Evolutionary conservation across 2,113 vertebrate species (phyloP).

Genomic region (Erinaceus europaeus): DNA sequence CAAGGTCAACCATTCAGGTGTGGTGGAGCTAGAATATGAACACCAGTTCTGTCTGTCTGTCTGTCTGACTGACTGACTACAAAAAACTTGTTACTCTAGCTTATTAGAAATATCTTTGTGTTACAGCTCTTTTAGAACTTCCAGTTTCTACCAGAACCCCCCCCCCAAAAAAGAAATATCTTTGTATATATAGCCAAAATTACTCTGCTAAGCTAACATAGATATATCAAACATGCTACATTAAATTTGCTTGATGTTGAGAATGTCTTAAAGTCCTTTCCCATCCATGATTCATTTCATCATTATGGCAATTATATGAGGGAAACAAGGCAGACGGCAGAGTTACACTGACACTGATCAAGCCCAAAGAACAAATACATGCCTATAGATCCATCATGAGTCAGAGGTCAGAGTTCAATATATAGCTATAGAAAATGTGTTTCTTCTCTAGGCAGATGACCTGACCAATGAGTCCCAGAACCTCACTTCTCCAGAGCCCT

Average conservation of each 20-base stretch:
- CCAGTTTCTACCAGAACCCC: too few species aligned
- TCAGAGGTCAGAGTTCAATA: not conserved
- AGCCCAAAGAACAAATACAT: not conserved
- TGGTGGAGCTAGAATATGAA: not conserved
- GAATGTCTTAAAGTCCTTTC: slow-evolving; percentile 9
- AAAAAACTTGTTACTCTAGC: not conserved
- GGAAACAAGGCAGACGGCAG: not conserved
- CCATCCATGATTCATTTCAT: not conserved
- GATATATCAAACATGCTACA: not conserved
- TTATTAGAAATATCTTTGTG: slow-evolving; percentile 36
- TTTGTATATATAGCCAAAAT: not conserved
- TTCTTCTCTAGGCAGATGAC: too few species aligned
- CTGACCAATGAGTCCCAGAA: too few species aligned
- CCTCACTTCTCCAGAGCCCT: too few species aligned
- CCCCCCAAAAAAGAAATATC: too few species aligned
- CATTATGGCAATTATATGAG: not conserved
- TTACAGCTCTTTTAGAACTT: too few species aligned
- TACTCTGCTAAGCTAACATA: not conserved
- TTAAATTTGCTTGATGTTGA: not conserved
- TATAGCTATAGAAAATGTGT: not conserved
- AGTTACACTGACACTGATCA: not conserved
- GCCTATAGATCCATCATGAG: not conserved
- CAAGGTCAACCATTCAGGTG: not conserved
- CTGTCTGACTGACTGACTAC: too few species aligned
- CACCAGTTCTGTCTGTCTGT: not conserved